Conservation (phyloP, 2,797 vertebrate genomes). For the Gymnocypris eckloni region DNA sequence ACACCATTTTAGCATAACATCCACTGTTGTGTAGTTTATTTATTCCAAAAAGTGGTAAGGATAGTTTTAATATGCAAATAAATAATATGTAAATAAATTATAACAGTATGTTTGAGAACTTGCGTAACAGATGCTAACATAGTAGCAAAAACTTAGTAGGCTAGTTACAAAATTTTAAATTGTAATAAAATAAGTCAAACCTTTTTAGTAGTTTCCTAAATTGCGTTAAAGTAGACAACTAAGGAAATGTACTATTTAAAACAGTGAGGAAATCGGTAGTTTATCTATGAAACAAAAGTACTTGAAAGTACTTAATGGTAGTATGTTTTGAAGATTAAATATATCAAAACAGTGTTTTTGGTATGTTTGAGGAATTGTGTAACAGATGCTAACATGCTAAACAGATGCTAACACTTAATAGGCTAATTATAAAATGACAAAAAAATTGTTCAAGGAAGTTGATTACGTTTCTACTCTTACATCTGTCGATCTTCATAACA, state of each 20-base stretch:
- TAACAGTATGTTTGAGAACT: not conserved
- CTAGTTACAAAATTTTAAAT: not conserved
- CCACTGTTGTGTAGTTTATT: not conserved
- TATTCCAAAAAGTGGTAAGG: not conserved
- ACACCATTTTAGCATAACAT: not conserved
- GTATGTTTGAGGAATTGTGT: not conserved
- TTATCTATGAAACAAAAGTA: not conserved
- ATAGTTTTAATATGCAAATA: not conserved
- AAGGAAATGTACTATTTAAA: not conserved
- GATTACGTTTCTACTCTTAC: not conserved
- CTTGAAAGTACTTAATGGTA: not conserved
- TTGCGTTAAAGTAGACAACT: not conserved
- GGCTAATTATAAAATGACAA: not conserved
- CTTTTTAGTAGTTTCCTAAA: not conserved
- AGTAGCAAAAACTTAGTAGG: not conserved
- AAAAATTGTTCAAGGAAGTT: not conserved
- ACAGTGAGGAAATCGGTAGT: not conserved
- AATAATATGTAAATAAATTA: not conserved
- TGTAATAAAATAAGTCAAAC: not conserved
- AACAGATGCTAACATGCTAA: not conserved
- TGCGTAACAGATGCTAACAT: not conserved
- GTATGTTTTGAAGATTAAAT: conserved; percentile 1
- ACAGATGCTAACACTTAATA: not conserved
- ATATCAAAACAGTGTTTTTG: not conserved
- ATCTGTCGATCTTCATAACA: not conserved